These are phyloP conservation scores for Mus spicilegus DNA, from an alignment of 2,113 vertebrate species.

Conservation along the genomic window DNA sequence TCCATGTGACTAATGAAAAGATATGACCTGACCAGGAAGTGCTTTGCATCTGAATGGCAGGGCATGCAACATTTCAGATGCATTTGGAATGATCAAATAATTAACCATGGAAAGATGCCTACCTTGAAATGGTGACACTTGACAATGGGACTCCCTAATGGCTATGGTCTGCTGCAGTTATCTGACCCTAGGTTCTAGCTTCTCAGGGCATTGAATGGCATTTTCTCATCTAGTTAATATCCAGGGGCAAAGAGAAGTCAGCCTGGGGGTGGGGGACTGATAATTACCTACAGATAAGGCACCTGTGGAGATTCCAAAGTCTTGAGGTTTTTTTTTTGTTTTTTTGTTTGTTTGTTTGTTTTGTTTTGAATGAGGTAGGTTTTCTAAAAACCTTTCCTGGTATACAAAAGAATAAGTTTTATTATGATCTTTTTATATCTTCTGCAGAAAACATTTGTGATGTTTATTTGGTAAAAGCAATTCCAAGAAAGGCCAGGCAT, in stretches of 20 bases:
- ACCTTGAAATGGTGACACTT: constrained; percentile 31
- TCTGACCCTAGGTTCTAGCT: constrained; percentile 27
- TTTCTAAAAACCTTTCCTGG: constrained; percentile 72
- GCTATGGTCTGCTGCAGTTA: background rate
- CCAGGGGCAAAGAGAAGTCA: background rate
- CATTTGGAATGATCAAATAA: constrained; percentile 56
- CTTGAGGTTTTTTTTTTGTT: constrained; percentile 73
- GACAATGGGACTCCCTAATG: constrained; percentile 29
- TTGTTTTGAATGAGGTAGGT: constrained; percentile 83
- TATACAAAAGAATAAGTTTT: constrained; percentile 42
- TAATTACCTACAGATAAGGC: constrained; percentile 84
- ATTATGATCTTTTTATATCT: constrained; percentile 50
- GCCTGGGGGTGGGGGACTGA: background rate
- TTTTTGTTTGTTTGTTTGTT: constrained; percentile 76
- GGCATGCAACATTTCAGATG: background rate
- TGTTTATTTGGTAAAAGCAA: constrained; percentile 49
- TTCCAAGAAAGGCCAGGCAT: constrained; percentile 56
- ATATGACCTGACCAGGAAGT: background rate
- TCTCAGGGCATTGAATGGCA: background rate
- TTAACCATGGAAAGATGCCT: constrained; percentile 45
- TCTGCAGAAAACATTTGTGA: constrained; percentile 10
- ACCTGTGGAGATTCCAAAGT: constrained; percentile 81
- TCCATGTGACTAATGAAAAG: background rate
- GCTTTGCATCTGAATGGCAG: background rate
- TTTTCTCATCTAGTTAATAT: background rate